Evolutionary conservation across 2,888 invertebrate species (phyloP).

Genomic region (Eupsilia transversa): DNA sequence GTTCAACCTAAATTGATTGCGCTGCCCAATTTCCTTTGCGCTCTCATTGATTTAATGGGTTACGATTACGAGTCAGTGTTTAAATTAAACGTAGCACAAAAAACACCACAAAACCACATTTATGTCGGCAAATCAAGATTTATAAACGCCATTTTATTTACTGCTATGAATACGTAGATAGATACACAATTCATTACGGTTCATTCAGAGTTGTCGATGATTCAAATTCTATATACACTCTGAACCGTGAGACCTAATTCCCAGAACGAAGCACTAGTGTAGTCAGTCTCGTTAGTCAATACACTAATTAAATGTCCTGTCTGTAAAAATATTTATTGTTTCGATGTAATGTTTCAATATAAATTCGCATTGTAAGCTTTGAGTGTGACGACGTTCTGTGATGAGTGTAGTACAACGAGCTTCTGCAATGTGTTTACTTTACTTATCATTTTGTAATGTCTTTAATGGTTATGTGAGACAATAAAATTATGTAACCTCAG

Average conservation of each 20-base stretch:
- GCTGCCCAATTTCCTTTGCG: neutral
- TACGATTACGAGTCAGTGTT: conserved; percentile 6
- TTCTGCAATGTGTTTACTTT: conserved; percentile 20
- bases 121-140: neutral
- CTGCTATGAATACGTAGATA: neutral
- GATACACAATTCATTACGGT: neutral
- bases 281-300: neutral
- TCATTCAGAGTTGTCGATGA: conserved; percentile 7
- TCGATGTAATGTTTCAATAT: neutral
- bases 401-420: neutral
- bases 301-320: neutral
- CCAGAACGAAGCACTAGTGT: conserved; percentile 9
- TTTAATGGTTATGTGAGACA: conserved; percentile 17
- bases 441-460: conserved; percentile 29
- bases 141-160: neutral
- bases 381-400: neutral
- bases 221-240: conserved; percentile 26
- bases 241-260: conserved; percentile 10
- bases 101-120: neutral
- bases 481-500: conserved; percentile 32
- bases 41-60: neutral
- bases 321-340: neutral
- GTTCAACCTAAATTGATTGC: neutral
- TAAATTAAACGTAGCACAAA: neutral
- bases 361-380: neutral